These are phyloP conservation scores for Mycalesis mineus DNA, from an alignment of 2,888 invertebrate genomes.

Conservation along the genomic window DNA sequence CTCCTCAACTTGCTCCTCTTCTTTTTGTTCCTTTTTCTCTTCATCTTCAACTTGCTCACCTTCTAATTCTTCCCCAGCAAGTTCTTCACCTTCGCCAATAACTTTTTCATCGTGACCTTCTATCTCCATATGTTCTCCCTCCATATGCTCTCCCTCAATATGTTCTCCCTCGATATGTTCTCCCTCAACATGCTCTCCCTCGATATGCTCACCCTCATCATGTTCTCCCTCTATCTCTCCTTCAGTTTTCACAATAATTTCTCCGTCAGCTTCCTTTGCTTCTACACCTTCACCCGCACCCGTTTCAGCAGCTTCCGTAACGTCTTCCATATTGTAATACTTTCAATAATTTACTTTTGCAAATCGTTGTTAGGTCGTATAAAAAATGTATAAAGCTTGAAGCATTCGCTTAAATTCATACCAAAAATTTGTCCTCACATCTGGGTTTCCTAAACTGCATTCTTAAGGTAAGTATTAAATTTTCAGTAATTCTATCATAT, in stretches of 20 bases:
- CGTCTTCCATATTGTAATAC: constrained; percentile 1
- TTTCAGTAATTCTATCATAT: constrained; percentile 62
- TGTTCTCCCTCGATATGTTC: constrained; percentile 37
- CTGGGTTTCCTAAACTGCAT: constrained; percentile 49
- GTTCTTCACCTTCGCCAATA: constrained; percentile 30
- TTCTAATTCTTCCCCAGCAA: constrained; percentile 31
- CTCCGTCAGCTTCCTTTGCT: constrained; percentile 21
- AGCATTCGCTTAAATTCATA: constrained; percentile 36
- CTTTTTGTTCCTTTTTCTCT: constrained; percentile 35
- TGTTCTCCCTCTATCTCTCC: constrained; percentile 26
- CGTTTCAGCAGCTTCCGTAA: not conserved
- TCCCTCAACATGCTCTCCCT: constrained; percentile 28
- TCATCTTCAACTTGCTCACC: constrained; percentile 36
- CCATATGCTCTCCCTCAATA: constrained; percentile 33
- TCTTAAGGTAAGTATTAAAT: constrained; percentile 51
- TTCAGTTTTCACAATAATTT: not conserved
- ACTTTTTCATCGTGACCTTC: constrained; percentile 36
- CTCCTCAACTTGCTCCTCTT: constrained; percentile 47
- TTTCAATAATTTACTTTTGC: not conserved
- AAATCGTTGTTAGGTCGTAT: not conserved
- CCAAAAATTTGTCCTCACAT: constrained; percentile 54
- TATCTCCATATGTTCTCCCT: constrained; percentile 30
- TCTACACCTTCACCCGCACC: constrained; percentile 30
- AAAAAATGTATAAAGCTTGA: not conserved
- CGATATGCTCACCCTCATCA: constrained; percentile 26